Evolutionary conservation across 64 coral and sea anemone species (phyloP).

Genomic region (Actinia tenebrosa): DNA sequence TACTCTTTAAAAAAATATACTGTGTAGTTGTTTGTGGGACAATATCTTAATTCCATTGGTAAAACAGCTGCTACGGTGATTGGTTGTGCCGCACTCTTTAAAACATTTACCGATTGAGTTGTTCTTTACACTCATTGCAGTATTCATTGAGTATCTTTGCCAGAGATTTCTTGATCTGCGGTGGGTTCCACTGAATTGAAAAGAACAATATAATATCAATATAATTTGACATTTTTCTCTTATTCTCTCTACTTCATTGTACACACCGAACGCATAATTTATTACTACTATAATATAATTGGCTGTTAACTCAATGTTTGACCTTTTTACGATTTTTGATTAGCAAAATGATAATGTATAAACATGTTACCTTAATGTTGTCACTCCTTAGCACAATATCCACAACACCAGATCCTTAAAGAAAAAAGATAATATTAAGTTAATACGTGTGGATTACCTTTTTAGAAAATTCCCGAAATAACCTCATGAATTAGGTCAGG

Average conservation of each 20-base stretch:
- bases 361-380: not conserved
- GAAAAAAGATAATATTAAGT: not conserved
- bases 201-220: not conserved
- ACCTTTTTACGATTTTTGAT: no score
- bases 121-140: not conserved
- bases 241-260: no score
- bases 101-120: not conserved
- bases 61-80: no score
- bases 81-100: not conserved
- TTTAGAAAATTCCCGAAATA: no score
- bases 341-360: not conserved
- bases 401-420: not conserved
- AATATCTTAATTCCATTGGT: no score
- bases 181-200: not conserved
- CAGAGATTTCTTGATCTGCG: not conserved
- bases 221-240: no score
- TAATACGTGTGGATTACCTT: not conserved
- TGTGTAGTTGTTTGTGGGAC: no score
- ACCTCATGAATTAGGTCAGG: no score
- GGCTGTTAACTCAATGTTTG: no score
- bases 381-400: conserved; percentile 1
- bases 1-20: no score
- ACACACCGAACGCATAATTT: no score
- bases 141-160: not conserved
- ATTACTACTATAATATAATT: no score